A percentile compares a stretch with the other conserved stretches of the same genome.
These are phyloP conservation scores for Hydrophis major DNA, from an alignment of 2,797 vertebrate species.

Conservation along the genomic window DNA sequence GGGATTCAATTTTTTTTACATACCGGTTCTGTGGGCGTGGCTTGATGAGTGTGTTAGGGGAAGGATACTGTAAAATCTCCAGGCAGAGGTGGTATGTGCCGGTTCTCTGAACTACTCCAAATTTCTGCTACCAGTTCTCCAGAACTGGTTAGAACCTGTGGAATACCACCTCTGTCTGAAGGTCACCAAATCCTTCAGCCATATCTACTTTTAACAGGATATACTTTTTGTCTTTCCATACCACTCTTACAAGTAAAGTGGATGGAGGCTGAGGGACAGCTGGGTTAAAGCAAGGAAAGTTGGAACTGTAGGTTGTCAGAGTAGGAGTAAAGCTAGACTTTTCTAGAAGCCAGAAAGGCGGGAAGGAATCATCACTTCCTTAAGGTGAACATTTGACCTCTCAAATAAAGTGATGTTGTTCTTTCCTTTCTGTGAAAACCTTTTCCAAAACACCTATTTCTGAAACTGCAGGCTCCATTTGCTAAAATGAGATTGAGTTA, in stretches of 20 bases:
- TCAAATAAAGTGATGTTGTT: background rate
- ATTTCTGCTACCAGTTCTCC: too few relatives aligned
- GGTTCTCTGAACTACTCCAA: too few relatives aligned
- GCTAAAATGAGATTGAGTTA: background rate
- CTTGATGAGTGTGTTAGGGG: too few relatives aligned
- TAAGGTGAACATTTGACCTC: background rate
- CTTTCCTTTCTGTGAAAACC: background rate
- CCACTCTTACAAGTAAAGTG: background rate
- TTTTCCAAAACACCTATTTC: background rate
- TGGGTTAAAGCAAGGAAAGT: background rate
- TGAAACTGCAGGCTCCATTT: background rate
- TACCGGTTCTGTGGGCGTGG: too few relatives aligned
- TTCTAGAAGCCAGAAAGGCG: background rate
- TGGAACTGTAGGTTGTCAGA: background rate
- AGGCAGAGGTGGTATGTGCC: too few relatives aligned
- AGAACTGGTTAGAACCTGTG: too few relatives aligned
- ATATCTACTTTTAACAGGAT: background rate
- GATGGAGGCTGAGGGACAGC: background rate
- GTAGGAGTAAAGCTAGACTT: background rate
- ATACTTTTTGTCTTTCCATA: background rate
- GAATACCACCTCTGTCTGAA: background rate
- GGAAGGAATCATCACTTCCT: background rate
- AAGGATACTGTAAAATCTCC: too few relatives aligned
- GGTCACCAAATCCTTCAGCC: background rate
- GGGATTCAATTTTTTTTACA: too few relatives aligned